phyloP scores from a whole-genome alignment of 2,888 invertebrate genomes.

The Archips crataeganus region DNA sequence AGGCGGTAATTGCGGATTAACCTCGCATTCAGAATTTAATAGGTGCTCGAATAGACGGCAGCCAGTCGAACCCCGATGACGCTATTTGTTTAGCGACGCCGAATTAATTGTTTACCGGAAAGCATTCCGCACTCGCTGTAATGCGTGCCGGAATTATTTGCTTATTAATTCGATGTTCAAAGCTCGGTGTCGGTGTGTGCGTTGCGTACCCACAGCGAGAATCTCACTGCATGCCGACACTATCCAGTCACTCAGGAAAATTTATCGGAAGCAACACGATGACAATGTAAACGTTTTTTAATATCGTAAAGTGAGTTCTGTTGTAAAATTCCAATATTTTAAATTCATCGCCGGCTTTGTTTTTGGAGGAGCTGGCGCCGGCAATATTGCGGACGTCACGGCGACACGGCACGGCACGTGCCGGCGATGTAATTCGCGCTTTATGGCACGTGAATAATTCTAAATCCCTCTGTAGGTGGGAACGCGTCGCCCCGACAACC shows the following conservation, averaged over 20 bases:
- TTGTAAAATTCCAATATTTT: slow-evolving; percentile 54
- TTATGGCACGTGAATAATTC: slow-evolving; percentile 84
- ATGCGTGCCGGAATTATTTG: slow-evolving; percentile 47
- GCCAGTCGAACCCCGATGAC: slow-evolving; percentile 71
- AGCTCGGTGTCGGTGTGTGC: slow-evolving; percentile 3
- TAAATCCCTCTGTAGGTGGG: slow-evolving; percentile 60
- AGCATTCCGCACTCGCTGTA: slow-evolving; percentile 57
- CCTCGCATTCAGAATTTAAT: slow-evolving; percentile 84
- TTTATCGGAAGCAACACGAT: slow-evolving; percentile 17
- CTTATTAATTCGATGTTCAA: slow-evolving; percentile 45
- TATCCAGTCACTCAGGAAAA: slow-evolving; percentile 45
- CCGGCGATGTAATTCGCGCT: slow-evolving; percentile 77
- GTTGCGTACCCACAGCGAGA: neutral
- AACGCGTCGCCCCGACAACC: slow-evolving; percentile 69
- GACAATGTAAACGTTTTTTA: slow-evolving; percentile 47
- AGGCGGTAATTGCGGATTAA: slow-evolving; percentile 85
- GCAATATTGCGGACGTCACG: slow-evolving; percentile 69
- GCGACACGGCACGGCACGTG: slow-evolving; percentile 62
- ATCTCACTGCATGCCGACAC: neutral
- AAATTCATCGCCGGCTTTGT: slow-evolving; percentile 62
- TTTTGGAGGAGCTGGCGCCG: slow-evolving; percentile 62
- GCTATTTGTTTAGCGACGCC: slow-evolving; percentile 77
- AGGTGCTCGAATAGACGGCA: slow-evolving; percentile 72
- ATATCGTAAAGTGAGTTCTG: slow-evolving; percentile 55
- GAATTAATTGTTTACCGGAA: slow-evolving; percentile 76